phyloP scores from a whole-genome alignment of 2,888 invertebrate species.

The Harpalus rufipes region DNA sequence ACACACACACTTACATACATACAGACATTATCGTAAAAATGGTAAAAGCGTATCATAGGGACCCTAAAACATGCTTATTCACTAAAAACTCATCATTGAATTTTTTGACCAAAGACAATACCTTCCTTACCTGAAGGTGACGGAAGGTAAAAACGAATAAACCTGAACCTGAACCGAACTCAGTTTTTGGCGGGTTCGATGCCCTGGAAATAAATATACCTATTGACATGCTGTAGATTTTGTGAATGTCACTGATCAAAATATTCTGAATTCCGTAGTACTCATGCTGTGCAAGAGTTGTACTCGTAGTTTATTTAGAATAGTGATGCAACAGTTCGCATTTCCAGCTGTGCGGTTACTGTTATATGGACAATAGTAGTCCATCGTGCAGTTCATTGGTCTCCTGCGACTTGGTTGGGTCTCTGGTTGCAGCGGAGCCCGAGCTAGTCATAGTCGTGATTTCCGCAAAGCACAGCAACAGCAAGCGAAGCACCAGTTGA shows the following conservation, averaged over 20 bases:
- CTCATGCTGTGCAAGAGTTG: not conserved
- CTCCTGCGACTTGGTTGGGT: not conserved
- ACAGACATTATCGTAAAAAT: too few species aligned
- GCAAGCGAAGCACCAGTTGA: slow-evolving; percentile 24
- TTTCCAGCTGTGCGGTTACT: slow-evolving; percentile 7
- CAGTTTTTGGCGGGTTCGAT: too few species aligned
- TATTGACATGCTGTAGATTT: not conserved
- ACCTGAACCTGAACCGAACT: too few species aligned
- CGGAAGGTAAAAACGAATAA: too few species aligned
- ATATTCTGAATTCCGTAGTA: not conserved
- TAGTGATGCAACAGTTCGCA: not conserved
- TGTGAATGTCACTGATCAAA: not conserved
- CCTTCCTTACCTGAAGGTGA: too few species aligned
- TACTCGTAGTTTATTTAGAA: not conserved
- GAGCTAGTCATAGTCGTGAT: slow-evolving; percentile 29
- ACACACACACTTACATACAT: too few species aligned
- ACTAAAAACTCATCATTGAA: too few species aligned
- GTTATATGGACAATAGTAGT: slow-evolving; percentile 28
- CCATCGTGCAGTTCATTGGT: slow-evolving; percentile 23
- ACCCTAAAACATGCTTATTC: too few species aligned
- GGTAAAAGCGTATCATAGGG: too few species aligned
- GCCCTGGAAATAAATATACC: not conserved
- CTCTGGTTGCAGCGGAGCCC: not conserved
- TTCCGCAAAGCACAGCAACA: slow-evolving; percentile 34
- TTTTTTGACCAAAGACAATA: too few species aligned